Evolutionary conservation across 1,140 invertebrate genomes (phyloP), one percentile per base, ranked within the genome.

Genomic region (Sycophaga agraensis): DNA sequence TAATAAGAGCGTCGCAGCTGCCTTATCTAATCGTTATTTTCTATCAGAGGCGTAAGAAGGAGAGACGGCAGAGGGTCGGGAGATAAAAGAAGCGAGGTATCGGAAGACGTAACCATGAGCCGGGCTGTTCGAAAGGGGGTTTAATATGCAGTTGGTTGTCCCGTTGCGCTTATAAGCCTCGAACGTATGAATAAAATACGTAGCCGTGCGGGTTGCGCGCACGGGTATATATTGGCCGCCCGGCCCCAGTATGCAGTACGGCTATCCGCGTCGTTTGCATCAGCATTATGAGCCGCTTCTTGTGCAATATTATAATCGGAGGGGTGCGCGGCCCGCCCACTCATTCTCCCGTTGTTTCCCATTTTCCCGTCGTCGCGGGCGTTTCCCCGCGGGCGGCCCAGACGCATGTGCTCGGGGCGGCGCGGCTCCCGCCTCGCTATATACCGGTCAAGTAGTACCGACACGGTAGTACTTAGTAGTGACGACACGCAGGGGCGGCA

Each of bases 251-350:
- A n/a, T n/a, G 19, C 11, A 8, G 7, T 37, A 48, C 26, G 17
- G 22, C 22, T 66, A 28, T 39, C 58, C 56, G 69, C 65, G 60
- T 69, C 66, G 71, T 73, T 75, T 71, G 67, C 73, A 75, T 75
- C 70, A 59, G 67, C 66, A 64, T 73, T 70, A 70, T 66, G 67
- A 65, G 59, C 5, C 14, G 22, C 63, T 59, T 59, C 69, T 77
- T 74, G 69, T 69, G 73, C 70, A 77, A 74, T 73, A 73, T 74
- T 72, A 71, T 71, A 72, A 75, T 74, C 68, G 67, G 62, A 64
- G 51, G 63, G 65, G 62, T 65, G 67, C 24, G n/a, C 67, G 5
- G 68, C 71, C 53, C 49, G 35, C 28, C 57, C 42, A n/a, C n/a
- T n/a, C n/a, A n/a, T n/a, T n/a, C n/a, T n/a, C n/a, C n/a, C n/a